Evolutionary conservation across 2,888 invertebrate species (phyloP), one percentile per base, ranked within the genome.

Genomic region (Cryptophagus acutangulus): DNA sequence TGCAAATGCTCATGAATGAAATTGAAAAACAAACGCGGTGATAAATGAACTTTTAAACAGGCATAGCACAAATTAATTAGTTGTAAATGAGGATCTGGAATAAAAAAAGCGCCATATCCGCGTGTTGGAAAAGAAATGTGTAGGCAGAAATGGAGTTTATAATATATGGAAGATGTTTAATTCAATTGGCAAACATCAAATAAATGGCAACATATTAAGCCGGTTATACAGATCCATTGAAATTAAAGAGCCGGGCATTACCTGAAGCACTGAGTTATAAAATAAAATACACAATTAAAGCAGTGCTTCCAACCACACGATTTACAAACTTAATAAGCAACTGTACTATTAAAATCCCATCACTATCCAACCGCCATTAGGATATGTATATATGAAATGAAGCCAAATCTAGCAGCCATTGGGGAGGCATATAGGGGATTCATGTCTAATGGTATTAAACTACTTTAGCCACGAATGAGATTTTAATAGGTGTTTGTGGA

Each of bases 261-360:
- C 52, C 51, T 55, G 49, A 53, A 57, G 55, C 50, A 57, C 54
- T 40, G 38, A 40, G 52, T 54, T 55, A 52, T 58, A 55, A 58
- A 58, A 58, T 58, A 58, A 58, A 58, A 59, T 52, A 58, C 52
- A 49, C 57, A 55, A 59, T 59, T 58, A 58, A 54, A 48, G 43
- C 49, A 41, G 40, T 45, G 44, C 47, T 35, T 25, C 15, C 14
- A 31, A 31, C 15, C 31, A 31, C 8, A 31, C 31, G 15, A 15
- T 8, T 4, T 13, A 31, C 4, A 36, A 49, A 53, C 51, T 54
- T 58, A 60, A 58, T 57, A 58, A 54, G 56, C 54, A 50, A 50
- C 43, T 56, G 46, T 54, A 55, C 65, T 64, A 67, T 67, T 67
- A 67, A 67, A 67, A 66, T 61, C 57, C 56, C 65, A 67, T 67